Evolutionary conservation across 1,140 invertebrate species (phyloP), one percentile per base, ranked within the genome.

Genomic region (Drosophila orena): DNA sequence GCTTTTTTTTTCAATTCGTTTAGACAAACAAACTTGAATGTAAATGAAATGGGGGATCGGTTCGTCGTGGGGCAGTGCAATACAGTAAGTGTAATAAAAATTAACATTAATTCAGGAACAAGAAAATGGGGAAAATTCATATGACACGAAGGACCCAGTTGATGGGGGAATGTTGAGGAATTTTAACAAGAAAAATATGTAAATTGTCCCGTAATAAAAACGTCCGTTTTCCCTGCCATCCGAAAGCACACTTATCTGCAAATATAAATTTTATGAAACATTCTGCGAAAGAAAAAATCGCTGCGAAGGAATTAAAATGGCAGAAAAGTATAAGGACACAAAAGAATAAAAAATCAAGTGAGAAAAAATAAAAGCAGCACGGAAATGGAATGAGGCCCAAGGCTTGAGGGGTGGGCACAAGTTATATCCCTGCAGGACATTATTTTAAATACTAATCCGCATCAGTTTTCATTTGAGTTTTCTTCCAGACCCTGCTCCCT

Each of bases 361-460:
- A 77, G 70, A 58, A 81, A 71, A 74, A 78, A 68, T 60, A 64
- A 47, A 79, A 53, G 65, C 47, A 47, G 15, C 27, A 73, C 73
- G 37, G 35, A 76, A 40, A 56, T 49, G 70, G 68, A 74, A 53
- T 49, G 56, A 70, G 60, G 43, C 76, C 70, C 84, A 73, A 34
- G 62, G 76, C 56, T 37, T 72, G 64, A 53, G 70, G 70, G 69
- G 49, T 30, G 46, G 73, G 65, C 50, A 74, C 64, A 90, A 90
- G 79, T 91, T 91, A 91, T 91, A 91, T 91, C 89, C 85, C 89
- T 91, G 89, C 89, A 91, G 89, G 89, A 91, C 89, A 91, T 91
- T 91, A 91, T 91, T 91, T 91, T 91, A 91, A 91, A 91, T 89
- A 91, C 89, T 91, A 91, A 91, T 91, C 89, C 89, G 89, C 89